Evolutionary conservation across 2,797 vertebrate genomes (phyloP).

Genomic region (Smutsia temminckii): DNA sequence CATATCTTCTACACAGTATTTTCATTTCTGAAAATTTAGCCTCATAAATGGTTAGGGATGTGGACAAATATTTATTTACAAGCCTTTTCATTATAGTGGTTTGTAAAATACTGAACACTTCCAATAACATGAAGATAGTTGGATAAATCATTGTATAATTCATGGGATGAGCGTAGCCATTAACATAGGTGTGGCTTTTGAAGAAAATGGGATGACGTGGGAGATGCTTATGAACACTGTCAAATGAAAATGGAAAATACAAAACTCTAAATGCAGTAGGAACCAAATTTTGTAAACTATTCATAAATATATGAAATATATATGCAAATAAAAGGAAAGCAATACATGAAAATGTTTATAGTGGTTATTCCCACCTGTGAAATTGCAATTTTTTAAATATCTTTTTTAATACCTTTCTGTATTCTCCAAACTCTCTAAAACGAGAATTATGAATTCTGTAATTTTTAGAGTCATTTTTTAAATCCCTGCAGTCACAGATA

Average conservation of each 20-base stretch:
- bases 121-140: background rate
- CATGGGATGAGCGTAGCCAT: background rate
- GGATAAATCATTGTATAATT: background rate
- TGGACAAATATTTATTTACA: background rate
- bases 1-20: background rate
- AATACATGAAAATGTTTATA: background rate
- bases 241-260: background rate
- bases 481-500: background rate
- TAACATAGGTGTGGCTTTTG: background rate
- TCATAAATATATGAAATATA: background rate
- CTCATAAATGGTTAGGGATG: background rate
- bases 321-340: background rate
- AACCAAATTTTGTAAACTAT: background rate
- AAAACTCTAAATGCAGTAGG: background rate
- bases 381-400: background rate
- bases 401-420: background rate
- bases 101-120: background rate
- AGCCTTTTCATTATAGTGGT: background rate
- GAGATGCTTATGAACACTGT: background rate
- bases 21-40: background rate
- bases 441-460: background rate
- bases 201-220: background rate
- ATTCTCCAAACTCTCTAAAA: constrained; percentile 23
- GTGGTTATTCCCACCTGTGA: background rate
- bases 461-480: background rate